Base-by-base conservation (phyloP, 1,140 invertebrate genomes). In the Caenorhabditis inopinata region DNA sequence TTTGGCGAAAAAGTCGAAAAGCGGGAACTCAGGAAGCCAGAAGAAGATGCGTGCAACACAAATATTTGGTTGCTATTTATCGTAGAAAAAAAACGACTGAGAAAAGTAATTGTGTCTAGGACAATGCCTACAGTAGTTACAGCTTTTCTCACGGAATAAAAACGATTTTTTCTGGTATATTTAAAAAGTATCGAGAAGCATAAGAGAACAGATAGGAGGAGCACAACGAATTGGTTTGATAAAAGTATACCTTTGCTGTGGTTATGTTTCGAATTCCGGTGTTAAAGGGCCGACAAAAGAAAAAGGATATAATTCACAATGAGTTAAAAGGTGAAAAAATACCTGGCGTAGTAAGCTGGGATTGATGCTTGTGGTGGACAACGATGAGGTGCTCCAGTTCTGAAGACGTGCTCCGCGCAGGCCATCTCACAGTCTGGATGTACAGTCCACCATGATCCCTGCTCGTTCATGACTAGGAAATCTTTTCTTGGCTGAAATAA, bases 401-500 rank as follows among this genome's bases (percentile, higher is more conserved):
- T 35, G 38, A 79, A 75, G 29, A 79, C 78, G 27, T 79, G 51
- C 68, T 74, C 73, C 2, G 78, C 78, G 29, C 78, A 79, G 21
- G 73, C 62, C 11, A 32, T 53, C 23, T 79, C 78, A 32, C 62
- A 74, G 38, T 74, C 62, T 23, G 78, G 78, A 32, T 79, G 78
- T 6, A 79, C 78, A 18, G 78, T 79, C 78, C 78, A 79, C 78
- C 78, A 79, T 9, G 62, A 74, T 0, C 78, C 78, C 11, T 58
- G 51, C 46, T 79, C 78, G 23, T 75, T 79, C 73, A 79, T 79
- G 27, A 79, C 78, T 7, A 79, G 78, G 25, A 79, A 79, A 35
- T 79, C 78, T 18, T 79, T 79, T 2, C 78, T 38, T 18, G 78
- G 78, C 78, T 79, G 62, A 74, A 79, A 79, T n/a, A 58, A 46